Conservation (phyloP, 2,888 invertebrate species). For the Rhagium mordax region DNA sequence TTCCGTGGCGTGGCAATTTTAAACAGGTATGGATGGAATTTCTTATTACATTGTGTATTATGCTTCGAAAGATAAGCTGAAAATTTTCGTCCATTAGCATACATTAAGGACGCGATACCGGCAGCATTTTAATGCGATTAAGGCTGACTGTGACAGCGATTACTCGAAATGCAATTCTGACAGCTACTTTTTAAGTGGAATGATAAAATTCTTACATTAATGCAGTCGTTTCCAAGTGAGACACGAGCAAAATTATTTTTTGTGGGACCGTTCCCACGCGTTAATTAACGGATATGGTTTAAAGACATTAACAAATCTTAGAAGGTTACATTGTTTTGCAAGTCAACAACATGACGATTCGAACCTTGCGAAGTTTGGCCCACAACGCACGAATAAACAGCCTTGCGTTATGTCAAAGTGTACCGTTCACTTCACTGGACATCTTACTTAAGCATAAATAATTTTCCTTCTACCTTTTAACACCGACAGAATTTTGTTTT, state of each 20-base stretch:
- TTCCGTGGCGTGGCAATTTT: not conserved
- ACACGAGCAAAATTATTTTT: not conserved
- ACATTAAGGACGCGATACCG: constrained; percentile 40
- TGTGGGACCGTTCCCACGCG: not conserved
- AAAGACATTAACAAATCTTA: constrained; percentile 1
- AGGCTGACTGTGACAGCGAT: constrained; percentile 6
- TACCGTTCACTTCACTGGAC: constrained; percentile 8
- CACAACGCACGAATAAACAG: constrained; percentile 12
- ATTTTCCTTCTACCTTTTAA: constrained; percentile 4
- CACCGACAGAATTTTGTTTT: not conserved
- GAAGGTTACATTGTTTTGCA: not conserved
- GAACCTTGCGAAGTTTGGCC: not conserved
- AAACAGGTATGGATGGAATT: constrained; percentile 2
- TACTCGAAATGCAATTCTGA: constrained; percentile 7
- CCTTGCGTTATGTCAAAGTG: not conserved
- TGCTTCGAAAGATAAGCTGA: constrained; percentile 7
- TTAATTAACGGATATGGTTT: not conserved
- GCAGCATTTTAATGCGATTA: constrained; percentile 31
- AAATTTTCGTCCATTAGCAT: constrained; percentile 42
- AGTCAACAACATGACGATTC: not conserved
- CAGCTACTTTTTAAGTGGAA: constrained; percentile 19
- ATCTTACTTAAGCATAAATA: constrained; percentile 12
- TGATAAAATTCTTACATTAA: constrained; percentile 21
- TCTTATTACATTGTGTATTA: constrained; percentile 12
- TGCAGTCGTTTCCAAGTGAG: not conserved